Conservation (phyloP, 2,888 invertebrate genomes). For the Chorisops tibialis region DNA sequence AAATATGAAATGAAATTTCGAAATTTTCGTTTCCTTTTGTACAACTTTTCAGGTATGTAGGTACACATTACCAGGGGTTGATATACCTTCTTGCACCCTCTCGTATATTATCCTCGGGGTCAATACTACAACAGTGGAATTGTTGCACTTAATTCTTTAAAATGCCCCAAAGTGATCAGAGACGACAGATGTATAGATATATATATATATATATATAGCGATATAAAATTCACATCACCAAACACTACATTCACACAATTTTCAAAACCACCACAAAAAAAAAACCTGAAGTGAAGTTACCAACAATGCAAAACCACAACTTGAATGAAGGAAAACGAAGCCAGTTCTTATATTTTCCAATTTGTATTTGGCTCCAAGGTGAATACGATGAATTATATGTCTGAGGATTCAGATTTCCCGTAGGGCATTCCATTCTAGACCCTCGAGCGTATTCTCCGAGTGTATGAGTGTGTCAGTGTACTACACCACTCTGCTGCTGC, state of each 20-base stretch:
- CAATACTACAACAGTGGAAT: conserved; percentile 24
- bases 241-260: neutral
- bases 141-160: conserved; percentile 29
- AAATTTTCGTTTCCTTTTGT: conserved; percentile 16
- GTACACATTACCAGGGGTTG: too few species aligned
- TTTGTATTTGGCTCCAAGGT: conserved; percentile 38
- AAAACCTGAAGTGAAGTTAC: conserved; percentile 9
- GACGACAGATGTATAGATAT: too few species aligned
- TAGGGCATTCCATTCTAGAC: conserved; percentile 25
- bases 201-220: neutral
- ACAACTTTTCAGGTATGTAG: neutral
- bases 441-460: neutral
- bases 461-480: too few species aligned
- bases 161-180: conserved; percentile 17
- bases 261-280: neutral
- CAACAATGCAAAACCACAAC: conserved; percentile 23
- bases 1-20: conserved; percentile 14
- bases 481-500: too few species aligned
- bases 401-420: conserved; percentile 35
- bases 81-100: conserved; percentile 1
- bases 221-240: neutral
- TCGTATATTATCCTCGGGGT: conserved; percentile 10
- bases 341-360: conserved; percentile 41
- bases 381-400: conserved; percentile 40
- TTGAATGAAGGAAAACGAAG: conserved; percentile 34